These are phyloP conservation scores for Drosophila tanythrix DNA, from an alignment of 2,888 invertebrate species.

Conservation along the genomic window DNA sequence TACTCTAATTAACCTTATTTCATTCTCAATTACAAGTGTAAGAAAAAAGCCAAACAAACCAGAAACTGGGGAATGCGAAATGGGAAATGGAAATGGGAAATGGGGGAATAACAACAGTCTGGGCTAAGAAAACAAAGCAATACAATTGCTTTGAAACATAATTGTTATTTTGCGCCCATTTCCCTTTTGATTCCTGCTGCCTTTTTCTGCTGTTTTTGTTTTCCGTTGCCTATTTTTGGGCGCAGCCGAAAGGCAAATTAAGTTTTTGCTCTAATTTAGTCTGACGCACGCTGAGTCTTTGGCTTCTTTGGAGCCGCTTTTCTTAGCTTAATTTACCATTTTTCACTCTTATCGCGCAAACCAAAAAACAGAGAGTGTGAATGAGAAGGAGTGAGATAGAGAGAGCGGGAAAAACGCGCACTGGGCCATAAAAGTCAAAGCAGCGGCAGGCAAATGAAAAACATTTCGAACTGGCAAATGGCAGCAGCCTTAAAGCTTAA, in stretches of 20 bases:
- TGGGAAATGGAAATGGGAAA: constrained; percentile 5
- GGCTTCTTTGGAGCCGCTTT: constrained; percentile 58
- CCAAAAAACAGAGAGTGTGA: constrained; percentile 1
- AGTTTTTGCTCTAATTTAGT: constrained; percentile 81
- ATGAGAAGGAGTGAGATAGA: constrained; percentile 1
- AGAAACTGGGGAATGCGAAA: constrained; percentile 22
- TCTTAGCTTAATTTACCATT: constrained; percentile 79
- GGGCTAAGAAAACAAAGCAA: constrained; percentile 61
- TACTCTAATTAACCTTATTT: constrained; percentile 81
- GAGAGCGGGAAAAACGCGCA: constrained; percentile 6
- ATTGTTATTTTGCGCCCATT: constrained; percentile 80
- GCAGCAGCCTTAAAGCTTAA: constrained; percentile 73
- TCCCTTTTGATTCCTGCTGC: constrained; percentile 65
- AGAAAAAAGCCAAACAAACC: constrained; percentile 47
- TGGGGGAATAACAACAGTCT: constrained; percentile 29
- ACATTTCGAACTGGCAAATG: constrained; percentile 44
- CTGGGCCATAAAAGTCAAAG: constrained; percentile 73
- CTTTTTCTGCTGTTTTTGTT: constrained; percentile 19
- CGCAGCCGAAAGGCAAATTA: constrained; percentile 77
- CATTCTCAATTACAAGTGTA: constrained; percentile 78
- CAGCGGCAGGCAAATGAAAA: constrained; percentile 23
- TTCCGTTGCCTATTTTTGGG: constrained; percentile 65
- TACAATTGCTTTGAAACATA: constrained; percentile 81
- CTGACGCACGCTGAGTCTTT: constrained; percentile 67
- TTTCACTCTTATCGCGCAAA: constrained; percentile 77